Percentiles rank a stretch among this genome's conserved stretches.
These are phyloP conservation scores for Mystacornis crossleyi DNA, from an alignment of 2,113 vertebrate genomes.

Conservation along the genomic window DNA sequence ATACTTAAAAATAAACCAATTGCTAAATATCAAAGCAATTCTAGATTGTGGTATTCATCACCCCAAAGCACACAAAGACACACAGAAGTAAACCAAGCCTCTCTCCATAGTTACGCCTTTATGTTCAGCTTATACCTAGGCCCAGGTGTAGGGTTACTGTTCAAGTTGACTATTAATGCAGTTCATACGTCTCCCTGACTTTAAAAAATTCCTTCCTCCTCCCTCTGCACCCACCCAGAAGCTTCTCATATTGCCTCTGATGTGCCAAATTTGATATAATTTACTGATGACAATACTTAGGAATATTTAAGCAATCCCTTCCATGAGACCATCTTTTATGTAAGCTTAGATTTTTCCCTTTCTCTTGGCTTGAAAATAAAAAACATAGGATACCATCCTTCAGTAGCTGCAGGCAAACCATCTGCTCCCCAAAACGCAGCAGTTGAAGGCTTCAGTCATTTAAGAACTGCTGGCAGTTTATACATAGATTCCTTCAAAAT, in stretches of 20 bases:
- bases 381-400: background rate
- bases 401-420: background rate
- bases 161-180: background rate
- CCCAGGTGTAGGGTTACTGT: background rate
- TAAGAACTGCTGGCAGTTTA: background rate
- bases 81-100: background rate
- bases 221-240: background rate
- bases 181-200: background rate
- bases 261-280: background rate
- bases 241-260: background rate
- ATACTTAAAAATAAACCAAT: background rate
- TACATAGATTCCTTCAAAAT: slow-evolving; percentile 8
- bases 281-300: background rate
- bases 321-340: background rate
- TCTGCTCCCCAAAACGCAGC: background rate
- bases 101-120: background rate
- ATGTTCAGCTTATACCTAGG: background rate
- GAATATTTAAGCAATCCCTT: background rate
- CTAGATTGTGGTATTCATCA: background rate
- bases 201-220: background rate
- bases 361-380: background rate
- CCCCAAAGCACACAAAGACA: background rate
- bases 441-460: background rate
- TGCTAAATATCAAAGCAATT: background rate
- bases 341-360: background rate